Percentiles rank a stretch among this genome's conserved stretches.
These are phyloP conservation scores for Lucinisca nassula DNA, from an alignment of 2,888 invertebrate genomes.

Conservation along the genomic window DNA sequence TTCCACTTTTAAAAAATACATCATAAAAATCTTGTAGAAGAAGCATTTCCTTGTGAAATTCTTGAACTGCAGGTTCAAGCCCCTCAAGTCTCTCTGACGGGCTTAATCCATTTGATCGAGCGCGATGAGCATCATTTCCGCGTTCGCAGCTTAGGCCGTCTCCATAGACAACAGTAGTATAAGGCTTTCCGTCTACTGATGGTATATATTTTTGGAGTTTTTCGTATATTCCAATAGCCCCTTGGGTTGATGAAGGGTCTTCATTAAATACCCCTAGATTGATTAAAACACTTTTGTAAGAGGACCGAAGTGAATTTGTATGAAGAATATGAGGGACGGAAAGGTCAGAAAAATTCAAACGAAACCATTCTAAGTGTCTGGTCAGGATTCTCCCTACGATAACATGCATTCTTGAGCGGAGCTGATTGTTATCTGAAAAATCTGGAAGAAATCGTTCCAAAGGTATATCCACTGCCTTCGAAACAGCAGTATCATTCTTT, in stretches of 20 bases:
- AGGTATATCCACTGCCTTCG: conserved; percentile 1
- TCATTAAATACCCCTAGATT: neutral
- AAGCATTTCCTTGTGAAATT: conserved; percentile 68
- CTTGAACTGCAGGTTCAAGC: conserved; percentile 56
- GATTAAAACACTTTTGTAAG: neutral
- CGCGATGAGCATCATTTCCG: conserved; percentile 54
- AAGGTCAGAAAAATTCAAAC: neutral
- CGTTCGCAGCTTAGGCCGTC: conserved; percentile 54
- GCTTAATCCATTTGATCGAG: conserved; percentile 43
- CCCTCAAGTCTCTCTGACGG: conserved; percentile 52
- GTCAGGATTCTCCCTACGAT: conserved; percentile 5
- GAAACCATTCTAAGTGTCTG: conserved; percentile 9
- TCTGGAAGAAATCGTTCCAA: conserved; percentile 3
- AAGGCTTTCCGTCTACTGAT: conserved; percentile 24
- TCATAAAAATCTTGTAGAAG: conserved; percentile 58
- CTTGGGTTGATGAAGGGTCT: neutral
- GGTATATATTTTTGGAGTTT: conserved; percentile 40
- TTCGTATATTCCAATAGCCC: conserved; percentile 32
- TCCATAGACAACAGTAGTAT: conserved; percentile 45
- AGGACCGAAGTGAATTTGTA: neutral
- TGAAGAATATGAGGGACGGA: neutral
- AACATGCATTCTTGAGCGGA: neutral
- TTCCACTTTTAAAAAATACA: conserved; percentile 49
- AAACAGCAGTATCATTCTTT: neutral
- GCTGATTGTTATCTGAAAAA: neutral